A percentile compares a stretch with the other conserved stretches of the same genome.
Evolutionary conservation across 1,140 invertebrate genomes (phyloP).

Genomic region (Ceratoteleas bidentatus): DNA sequence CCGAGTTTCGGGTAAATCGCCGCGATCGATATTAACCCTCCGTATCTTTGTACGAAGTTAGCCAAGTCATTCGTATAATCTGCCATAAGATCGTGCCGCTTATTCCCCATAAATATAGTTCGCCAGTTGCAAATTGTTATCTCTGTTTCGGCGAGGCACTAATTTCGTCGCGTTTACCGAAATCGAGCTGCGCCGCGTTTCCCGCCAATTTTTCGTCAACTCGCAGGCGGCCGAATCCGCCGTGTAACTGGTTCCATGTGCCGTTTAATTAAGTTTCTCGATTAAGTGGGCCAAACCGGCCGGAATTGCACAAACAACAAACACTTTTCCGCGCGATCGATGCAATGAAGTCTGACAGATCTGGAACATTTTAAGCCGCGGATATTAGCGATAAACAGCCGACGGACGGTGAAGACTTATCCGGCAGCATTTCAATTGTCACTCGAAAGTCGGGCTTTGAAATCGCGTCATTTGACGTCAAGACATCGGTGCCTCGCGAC

Average conservation of each 20-base stretch:
- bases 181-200: no score
- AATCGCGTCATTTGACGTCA: constrained; percentile 53
- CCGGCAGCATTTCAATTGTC: constrained; percentile 37
- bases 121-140: constrained; percentile 29
- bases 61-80: constrained; percentile 53
- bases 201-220: no score
- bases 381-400: constrained; percentile 51
- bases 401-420: constrained; percentile 36
- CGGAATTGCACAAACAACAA: no score
- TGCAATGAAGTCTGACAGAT: constrained; percentile 36
- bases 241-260: no score
- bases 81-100: constrained; percentile 31
- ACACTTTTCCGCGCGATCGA: no score
- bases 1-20: constrained; percentile 32
- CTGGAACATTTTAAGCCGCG: constrained; percentile 34
- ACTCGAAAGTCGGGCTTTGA: constrained; percentile 50
- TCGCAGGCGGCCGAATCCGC: no score
- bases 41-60: constrained; percentile 47
- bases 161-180: no score
- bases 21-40: constrained; percentile 40
- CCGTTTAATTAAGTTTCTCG: no score
- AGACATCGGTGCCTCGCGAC: constrained; percentile 34
- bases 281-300: no score
- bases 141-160: constrained; percentile 5
- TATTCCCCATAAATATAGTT: constrained; percentile 39